These are phyloP conservation scores for Monochamus alternatus DNA, from an alignment of 2,888 invertebrate genomes.

Conservation along the genomic window DNA sequence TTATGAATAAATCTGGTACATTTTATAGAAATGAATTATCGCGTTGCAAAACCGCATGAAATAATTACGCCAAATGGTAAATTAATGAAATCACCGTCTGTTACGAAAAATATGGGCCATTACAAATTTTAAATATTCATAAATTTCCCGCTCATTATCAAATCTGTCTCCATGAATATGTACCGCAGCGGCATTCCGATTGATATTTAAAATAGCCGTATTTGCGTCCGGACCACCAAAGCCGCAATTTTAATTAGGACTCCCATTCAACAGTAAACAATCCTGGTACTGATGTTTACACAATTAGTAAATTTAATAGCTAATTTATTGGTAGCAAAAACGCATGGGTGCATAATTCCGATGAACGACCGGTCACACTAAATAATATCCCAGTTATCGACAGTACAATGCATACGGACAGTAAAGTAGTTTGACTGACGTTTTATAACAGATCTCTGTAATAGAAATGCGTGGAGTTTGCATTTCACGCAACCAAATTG, in stretches of 20 bases:
- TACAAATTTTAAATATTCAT: slow-evolving; percentile 6
- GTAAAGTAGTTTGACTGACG: no score
- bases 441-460: no score
- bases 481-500: no score
- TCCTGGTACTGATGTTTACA: slow-evolving; percentile 33
- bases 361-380: no score
- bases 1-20: no score
- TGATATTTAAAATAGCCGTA: slow-evolving; percentile 25
- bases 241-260: slow-evolving; percentile 36
- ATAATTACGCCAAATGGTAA: no score
- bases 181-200: not conserved
- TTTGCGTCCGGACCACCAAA: slow-evolving; percentile 22
- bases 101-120: not conserved
- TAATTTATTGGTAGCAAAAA: slow-evolving; percentile 31
- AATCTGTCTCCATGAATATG: slow-evolving; percentile 4
- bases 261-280: slow-evolving; percentile 32
- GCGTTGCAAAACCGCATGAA: no score
- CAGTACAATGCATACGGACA: no score
- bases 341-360: not conserved
- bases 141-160: slow-evolving; percentile 3
- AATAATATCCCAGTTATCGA: no score
- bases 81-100: no score
- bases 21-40: no score
- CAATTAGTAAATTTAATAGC: slow-evolving; percentile 35
- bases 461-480: no score